phyloP scores from a whole-genome alignment of 2,888 invertebrate genomes.

The Uloborus plumipes region DNA sequence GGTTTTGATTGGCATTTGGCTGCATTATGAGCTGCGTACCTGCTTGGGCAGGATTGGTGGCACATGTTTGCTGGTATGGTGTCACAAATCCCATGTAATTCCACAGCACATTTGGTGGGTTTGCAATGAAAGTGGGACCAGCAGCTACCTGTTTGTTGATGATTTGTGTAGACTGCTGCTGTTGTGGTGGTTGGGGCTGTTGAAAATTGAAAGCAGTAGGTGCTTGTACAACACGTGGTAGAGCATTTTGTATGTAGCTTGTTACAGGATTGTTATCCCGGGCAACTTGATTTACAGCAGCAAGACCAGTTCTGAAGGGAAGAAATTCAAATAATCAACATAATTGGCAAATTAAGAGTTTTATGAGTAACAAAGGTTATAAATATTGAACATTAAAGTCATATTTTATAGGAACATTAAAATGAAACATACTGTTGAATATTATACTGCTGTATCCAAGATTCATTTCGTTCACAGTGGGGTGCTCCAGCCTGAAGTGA shows the following conservation, averaged over 20 bases:
- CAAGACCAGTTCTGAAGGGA: constrained; percentile 28
- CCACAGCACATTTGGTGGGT: constrained; percentile 51
- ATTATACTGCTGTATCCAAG: constrained; percentile 58
- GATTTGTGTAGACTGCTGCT: constrained; percentile 15
- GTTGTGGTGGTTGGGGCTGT: constrained; percentile 39
- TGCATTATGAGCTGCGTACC: constrained; percentile 36
- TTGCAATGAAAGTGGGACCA: constrained; percentile 26
- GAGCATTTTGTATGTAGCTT: constrained; percentile 31
- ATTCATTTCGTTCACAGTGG: constrained; percentile 50
- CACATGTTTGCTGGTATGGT: constrained; percentile 24
- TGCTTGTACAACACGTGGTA: constrained; percentile 36
- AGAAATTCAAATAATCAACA: background rate
- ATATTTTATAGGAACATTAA: background rate
- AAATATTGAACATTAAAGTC: no score
- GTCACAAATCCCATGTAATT: constrained; percentile 60
- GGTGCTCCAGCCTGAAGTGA: constrained; percentile 25
- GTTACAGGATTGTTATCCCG: constrained; percentile 30
- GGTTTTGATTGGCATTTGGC: constrained; percentile 11
- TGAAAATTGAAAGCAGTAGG: constrained; percentile 45
- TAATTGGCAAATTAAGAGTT: no score
- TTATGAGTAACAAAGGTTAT: no score
- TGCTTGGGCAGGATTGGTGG: constrained; percentile 14
- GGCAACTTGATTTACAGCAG: constrained; percentile 28
- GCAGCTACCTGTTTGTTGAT: constrained; percentile 21
- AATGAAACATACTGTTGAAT: constrained; percentile 47